These are phyloP conservation scores for Hirundo rustica DNA, from an alignment of 2,797 vertebrate species.

Conservation along the genomic window DNA sequence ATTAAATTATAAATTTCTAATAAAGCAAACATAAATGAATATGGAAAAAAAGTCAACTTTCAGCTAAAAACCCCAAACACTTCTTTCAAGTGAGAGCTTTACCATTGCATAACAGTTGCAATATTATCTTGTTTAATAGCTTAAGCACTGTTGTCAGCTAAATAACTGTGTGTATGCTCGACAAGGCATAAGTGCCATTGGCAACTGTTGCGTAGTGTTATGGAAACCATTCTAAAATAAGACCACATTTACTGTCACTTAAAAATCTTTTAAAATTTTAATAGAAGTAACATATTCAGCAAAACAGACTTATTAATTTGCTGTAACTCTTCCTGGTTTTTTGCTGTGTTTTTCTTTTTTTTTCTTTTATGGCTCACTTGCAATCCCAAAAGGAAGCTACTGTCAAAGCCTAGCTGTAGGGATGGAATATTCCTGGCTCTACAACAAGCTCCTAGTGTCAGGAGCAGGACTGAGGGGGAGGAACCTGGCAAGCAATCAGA, in stretches of 20 bases:
- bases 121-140: conserved; percentile 26
- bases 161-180: not conserved
- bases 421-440: not conserved
- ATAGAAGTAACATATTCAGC: conserved; percentile 59
- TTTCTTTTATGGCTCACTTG: not conserved
- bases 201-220: conserved; percentile 54
- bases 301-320: conserved; percentile 53
- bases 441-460: not conserved
- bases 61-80: conserved; percentile 24
- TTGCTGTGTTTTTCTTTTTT: not conserved
- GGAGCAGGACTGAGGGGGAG: conserved; percentile 9
- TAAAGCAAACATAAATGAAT: conserved; percentile 67
- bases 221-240: conserved; percentile 65
- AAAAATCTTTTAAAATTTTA: conserved; percentile 63
- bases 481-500: not conserved
- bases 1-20: conserved; percentile 71
- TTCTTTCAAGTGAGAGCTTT: not conserved
- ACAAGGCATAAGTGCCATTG: not conserved
- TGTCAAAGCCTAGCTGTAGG: not conserved
- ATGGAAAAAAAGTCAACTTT: conserved; percentile 36
- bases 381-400: conserved; percentile 1
- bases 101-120: conserved; percentile 5
- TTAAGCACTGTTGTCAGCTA: conserved; percentile 51
- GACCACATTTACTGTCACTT: conserved; percentile 47
- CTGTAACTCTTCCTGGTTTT: not conserved